phyloP scores from a whole-genome alignment of 2,797 vertebrate species.

The Microtus obscurus region DNA sequence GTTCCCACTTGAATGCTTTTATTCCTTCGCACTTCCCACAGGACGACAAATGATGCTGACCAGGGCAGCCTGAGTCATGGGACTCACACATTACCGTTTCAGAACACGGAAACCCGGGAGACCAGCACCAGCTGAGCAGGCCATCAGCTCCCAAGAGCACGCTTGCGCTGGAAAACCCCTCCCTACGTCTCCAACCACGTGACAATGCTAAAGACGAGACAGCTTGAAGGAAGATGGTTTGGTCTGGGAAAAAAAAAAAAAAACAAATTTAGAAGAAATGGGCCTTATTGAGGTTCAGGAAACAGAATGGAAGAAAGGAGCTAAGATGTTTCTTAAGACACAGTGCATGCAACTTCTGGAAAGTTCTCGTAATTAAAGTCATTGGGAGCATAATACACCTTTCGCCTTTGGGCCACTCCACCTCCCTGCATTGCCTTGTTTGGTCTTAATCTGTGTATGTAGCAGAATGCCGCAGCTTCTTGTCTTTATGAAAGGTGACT shows the following conservation, averaged over 20 bases:
- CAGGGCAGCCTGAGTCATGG: background rate
- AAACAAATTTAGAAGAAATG: background rate
- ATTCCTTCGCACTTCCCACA: background rate
- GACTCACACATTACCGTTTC: background rate
- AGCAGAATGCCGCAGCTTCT: background rate
- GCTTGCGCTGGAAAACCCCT: background rate
- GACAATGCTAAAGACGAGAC: background rate
- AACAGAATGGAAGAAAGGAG: background rate
- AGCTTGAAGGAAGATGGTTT: background rate
- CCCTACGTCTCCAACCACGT: background rate
- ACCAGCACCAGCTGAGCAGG: background rate
- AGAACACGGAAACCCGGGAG: background rate
- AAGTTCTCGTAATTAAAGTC: background rate
- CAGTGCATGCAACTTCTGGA: background rate
- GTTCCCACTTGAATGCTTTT: background rate
- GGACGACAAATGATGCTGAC: background rate
- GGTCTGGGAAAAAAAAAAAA: constrained; percentile 8
- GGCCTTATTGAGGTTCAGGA: background rate
- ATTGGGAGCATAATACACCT: background rate
- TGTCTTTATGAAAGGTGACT: background rate
- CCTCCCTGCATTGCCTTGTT: background rate
- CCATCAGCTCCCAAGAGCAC: background rate
- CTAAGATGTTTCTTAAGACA: background rate
- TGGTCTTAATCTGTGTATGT: background rate
- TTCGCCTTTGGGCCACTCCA: background rate